These are phyloP conservation scores for Poecilia wingei DNA, from an alignment of 2,797 vertebrate genomes.

Conservation along the genomic window DNA sequence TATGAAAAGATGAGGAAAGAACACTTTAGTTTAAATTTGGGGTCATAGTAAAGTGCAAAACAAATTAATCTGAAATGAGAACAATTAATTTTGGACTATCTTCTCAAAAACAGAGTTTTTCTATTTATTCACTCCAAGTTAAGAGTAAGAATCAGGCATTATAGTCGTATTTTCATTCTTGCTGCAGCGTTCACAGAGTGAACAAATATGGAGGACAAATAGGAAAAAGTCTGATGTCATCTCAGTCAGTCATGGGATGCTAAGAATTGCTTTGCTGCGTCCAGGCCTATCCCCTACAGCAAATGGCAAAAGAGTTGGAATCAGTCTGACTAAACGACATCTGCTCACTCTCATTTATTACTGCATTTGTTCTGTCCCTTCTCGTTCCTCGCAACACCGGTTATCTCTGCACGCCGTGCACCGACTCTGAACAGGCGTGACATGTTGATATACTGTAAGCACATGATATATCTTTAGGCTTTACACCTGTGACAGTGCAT, in stretches of 20 bases:
- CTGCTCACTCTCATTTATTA: constrained; percentile 59
- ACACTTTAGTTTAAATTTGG: constrained; percentile 5
- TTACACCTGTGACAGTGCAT: constrained; percentile 30
- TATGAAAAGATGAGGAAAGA: not conserved
- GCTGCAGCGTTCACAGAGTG: constrained; percentile 48
- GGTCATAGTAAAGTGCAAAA: not conserved
- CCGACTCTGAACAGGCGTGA: constrained; percentile 53
- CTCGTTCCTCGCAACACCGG: constrained; percentile 41
- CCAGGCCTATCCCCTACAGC: constrained; percentile 57
- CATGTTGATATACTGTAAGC: constrained; percentile 54
- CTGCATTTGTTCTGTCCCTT: constrained; percentile 66
- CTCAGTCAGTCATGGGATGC: constrained; percentile 36
- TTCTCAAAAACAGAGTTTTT: not conserved
- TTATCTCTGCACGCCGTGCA: constrained; percentile 55
- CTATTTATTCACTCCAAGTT: not conserved
- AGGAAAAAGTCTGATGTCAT: constrained; percentile 39
- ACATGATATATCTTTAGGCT: constrained; percentile 61
- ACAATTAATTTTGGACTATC: not conserved
- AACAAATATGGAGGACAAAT: constrained; percentile 44
- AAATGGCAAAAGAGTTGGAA: constrained; percentile 54
- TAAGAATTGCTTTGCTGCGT: constrained; percentile 35
- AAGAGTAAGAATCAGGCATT: constrained; percentile 9
- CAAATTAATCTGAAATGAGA: constrained; percentile 1
- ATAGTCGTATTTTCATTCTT: constrained; percentile 22
- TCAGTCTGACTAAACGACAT: constrained; percentile 67